A percentile compares a stretch with the other conserved stretches of the same genome.
phyloP scores from a whole-genome alignment of 1,140 invertebrate species.

The Camponotus floridanus region DNA sequence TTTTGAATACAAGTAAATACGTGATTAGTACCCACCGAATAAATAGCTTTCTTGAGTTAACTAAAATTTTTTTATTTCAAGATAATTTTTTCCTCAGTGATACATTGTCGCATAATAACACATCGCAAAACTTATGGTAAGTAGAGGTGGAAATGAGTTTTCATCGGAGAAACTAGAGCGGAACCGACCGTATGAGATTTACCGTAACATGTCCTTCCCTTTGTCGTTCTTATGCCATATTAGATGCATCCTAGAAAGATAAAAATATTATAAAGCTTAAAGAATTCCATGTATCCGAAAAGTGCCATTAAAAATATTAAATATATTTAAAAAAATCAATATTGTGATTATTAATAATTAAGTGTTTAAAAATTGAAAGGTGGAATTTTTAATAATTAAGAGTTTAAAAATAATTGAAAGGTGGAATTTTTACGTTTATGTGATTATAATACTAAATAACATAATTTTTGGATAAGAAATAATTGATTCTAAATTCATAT shows the following conservation, averaged over 20 bases:
- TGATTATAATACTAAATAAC: background rate
- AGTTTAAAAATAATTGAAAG: background rate
- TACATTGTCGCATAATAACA: constrained; percentile 52
- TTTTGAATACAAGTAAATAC: too few relatives aligned
- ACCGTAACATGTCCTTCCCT: constrained; percentile 41
- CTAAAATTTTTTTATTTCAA: too few relatives aligned
- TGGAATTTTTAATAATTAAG: background rate
- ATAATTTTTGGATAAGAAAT: background rate
- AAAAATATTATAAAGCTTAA: background rate
- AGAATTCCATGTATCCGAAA: background rate
- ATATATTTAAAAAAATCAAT: background rate
- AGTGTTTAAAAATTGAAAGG: background rate
- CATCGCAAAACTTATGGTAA: constrained; percentile 39
- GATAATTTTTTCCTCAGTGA: too few relatives aligned
- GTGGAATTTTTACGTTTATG: background rate
- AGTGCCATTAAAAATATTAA: background rate
- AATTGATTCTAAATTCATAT: background rate
- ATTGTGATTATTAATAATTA: background rate
- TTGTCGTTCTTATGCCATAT: constrained; percentile 20
- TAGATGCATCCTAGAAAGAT: background rate
- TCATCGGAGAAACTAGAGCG: constrained; percentile 70
- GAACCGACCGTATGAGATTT: constrained; percentile 59
- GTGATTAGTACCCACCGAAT: too few relatives aligned
- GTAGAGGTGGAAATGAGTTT: constrained; percentile 54
- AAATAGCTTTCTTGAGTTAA: too few relatives aligned